Percentiles rank a stretch among this genome's conserved stretches.
These are phyloP conservation scores for Eublepharis macularius DNA, from an alignment of 2,113 vertebrate species.

Conservation along the genomic window DNA sequence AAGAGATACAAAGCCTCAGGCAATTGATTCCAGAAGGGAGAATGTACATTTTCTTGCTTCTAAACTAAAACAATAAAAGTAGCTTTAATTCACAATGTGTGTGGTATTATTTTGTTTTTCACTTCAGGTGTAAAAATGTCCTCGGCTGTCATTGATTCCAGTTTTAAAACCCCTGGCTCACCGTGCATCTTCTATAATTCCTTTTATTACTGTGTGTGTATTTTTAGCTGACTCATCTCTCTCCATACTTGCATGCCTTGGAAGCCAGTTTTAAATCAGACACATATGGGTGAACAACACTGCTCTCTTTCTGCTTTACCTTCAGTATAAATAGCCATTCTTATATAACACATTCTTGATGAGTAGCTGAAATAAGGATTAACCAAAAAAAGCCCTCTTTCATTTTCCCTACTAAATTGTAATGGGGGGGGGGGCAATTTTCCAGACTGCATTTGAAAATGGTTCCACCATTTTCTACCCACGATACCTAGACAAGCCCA, in stretches of 20 bases:
- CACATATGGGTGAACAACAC: neutral
- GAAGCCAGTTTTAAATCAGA: slow-evolving; percentile 43
- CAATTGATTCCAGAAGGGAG: neutral
- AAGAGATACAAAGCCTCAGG: neutral
- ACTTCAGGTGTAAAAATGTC: neutral
- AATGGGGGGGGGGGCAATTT: too few species aligned
- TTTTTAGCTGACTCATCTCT: slow-evolving; percentile 26
- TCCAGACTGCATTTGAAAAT: neutral
- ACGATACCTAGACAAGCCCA: neutral
- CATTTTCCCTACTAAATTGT: neutral
- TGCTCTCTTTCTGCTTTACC: slow-evolving; percentile 16
- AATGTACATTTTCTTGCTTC: neutral
- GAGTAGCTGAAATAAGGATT: neutral
- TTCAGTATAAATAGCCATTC: slow-evolving; percentile 19
- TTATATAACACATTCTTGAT: slow-evolving; percentile 20
- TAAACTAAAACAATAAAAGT: neutral
- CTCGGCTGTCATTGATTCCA: neutral
- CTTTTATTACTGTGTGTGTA: neutral
- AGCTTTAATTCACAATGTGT: neutral
- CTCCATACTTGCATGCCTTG: slow-evolving; percentile 7
- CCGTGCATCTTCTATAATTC: slow-evolving; percentile 30
- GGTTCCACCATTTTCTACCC: neutral
- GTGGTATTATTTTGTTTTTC: neutral
- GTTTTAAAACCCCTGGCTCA: slow-evolving; percentile 28
- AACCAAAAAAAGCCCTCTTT: neutral